Percentiles rank a stretch among this genome's conserved stretches.
phyloP scores from a whole-genome alignment of 2,797 vertebrate species.

The Austrolebias charrua region DNA sequence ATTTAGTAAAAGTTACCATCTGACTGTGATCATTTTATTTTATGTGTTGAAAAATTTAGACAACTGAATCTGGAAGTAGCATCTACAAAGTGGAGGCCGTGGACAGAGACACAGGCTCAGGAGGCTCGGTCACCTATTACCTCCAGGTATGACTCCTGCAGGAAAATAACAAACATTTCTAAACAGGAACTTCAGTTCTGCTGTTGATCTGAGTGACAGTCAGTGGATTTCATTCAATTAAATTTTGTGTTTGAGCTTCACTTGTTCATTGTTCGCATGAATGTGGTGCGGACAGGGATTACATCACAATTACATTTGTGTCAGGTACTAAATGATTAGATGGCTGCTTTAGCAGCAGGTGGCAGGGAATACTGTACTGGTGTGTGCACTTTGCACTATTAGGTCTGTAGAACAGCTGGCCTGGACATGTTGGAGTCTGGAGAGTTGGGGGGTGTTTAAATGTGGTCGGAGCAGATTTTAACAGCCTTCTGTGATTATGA shows the following conservation, averaged over 20 bases:
- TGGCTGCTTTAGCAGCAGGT: slow-evolving; percentile 48
- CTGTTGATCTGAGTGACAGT: slow-evolving; percentile 26
- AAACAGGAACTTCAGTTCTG: neutral
- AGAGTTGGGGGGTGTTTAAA: slow-evolving; percentile 39
- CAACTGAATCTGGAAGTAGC: slow-evolving; percentile 84
- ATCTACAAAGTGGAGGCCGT: slow-evolving; percentile 87
- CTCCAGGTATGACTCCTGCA: slow-evolving; percentile 83
- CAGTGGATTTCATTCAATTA: neutral
- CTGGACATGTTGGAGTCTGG: slow-evolving; percentile 33
- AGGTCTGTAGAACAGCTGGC: slow-evolving; percentile 65
- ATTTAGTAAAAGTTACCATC: neutral
- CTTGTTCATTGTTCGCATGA: slow-evolving; percentile 9
- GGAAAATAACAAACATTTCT: neutral
- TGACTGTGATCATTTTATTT: neutral
- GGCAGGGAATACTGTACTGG: slow-evolving; percentile 50
- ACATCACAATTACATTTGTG: slow-evolving; percentile 77
- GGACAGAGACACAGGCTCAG: slow-evolving; percentile 93
- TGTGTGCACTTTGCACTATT: slow-evolving; percentile 68
- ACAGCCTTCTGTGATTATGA: slow-evolving; percentile 44
- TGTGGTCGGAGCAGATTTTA: slow-evolving; percentile 62
- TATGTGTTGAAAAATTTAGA: slow-evolving; percentile 69
- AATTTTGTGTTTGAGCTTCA: neutral
- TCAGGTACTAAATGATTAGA: slow-evolving; percentile 68
- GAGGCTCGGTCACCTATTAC: slow-evolving; percentile 91
- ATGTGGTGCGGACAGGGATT: slow-evolving; percentile 58